Base-by-base conservation (phyloP, 2,888 invertebrate species). In the Ornithoptera alexandrae region DNA sequence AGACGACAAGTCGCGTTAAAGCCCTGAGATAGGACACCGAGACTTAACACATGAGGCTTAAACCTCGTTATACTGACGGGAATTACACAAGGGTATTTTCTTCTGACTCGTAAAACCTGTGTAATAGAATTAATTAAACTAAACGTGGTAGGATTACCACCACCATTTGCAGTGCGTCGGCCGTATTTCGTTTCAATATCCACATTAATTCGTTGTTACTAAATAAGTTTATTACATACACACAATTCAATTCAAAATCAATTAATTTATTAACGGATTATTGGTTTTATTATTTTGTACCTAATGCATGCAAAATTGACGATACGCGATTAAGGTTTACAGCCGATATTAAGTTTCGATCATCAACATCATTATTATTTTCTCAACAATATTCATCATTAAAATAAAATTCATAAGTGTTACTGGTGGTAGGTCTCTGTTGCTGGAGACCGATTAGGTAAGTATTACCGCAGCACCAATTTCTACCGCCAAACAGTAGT, bases 1-100 rank as follows among this genome's bases (percentile, higher is more conserved):
- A 69, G 65, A 17, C 50, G 69, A 66, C 65, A 69, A n/a, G 62
- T 22, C 58, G 62, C 50, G 70, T 66, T 62, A 42, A 50, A 66
- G n/a, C n/a, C 30, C n/a, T 53, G 17, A 36, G 42, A 39, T 30
- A 39, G 53, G 24, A 39, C 62, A 24, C 30, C 39, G 56, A 20
- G 58, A 56, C 39, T 65, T 69, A 61, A 57, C 30, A 42, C 61
- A 60, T 24, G 61, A 39, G 63, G 53, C 39, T 61, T 61, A 58
- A 64, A 17, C 39, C 36, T 63, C 59, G 59, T 63, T 68, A 64
- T 46, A 22, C 17, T 50, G 50, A 63, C 42, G 17, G 24, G 58
- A 68, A 59, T 58, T 63, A 68, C 57, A 63, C 58, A 59, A 62
- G 30, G n/a, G 62, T 22, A 67, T 67, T 62, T 67, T 50, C 59